Percentiles rank a stretch among this genome's conserved stretches.
Conservation (phyloP, 2,113 vertebrate species). For the Mesitornis unicolor region DNA sequence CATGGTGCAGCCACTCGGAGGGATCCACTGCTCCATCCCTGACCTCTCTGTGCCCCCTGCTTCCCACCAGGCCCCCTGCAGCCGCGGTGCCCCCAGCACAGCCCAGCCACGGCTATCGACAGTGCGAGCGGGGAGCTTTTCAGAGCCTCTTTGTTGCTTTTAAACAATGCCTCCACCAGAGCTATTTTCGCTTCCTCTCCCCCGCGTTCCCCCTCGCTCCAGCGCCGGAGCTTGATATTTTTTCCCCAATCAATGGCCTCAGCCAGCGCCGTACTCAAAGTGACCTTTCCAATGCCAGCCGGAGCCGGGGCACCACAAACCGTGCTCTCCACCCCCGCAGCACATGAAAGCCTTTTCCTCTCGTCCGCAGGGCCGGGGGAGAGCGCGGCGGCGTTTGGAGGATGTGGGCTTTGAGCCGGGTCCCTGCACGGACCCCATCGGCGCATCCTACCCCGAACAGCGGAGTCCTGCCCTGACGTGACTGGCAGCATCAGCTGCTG, state of each 20-base stretch:
- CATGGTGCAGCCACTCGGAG: background rate
- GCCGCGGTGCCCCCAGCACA: too few species aligned
- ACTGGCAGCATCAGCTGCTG: background rate
- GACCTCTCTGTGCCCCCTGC: too few species aligned
- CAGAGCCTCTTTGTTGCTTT: slow-evolving; percentile 68
- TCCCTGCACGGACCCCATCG: background rate
- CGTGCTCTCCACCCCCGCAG: slow-evolving; percentile 48
- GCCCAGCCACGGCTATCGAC: slow-evolving; percentile 36
- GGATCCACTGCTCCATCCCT: background rate
- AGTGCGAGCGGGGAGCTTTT: slow-evolving; percentile 7
- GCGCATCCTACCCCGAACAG: background rate
- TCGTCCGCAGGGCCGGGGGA: slow-evolving; percentile 4
- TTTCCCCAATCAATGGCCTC: slow-evolving; percentile 35
- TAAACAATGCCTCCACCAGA: slow-evolving; percentile 64
- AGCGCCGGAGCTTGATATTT: background rate
- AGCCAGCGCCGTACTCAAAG: background rate
- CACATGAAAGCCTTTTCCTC: slow-evolving; percentile 49
- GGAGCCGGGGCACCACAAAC: slow-evolving; percentile 38
- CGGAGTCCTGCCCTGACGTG: rapidly evolving
- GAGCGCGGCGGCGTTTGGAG: background rate
- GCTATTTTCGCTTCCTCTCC: slow-evolving; percentile 57
- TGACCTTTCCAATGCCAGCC: slow-evolving; percentile 56
- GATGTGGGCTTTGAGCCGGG: background rate
- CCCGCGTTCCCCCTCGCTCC: background rate
- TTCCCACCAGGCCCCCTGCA: background rate